These are phyloP conservation scores for Brachionus sp. DNA, from an alignment of 1,140 invertebrate genomes.

Conservation along the genomic window DNA sequence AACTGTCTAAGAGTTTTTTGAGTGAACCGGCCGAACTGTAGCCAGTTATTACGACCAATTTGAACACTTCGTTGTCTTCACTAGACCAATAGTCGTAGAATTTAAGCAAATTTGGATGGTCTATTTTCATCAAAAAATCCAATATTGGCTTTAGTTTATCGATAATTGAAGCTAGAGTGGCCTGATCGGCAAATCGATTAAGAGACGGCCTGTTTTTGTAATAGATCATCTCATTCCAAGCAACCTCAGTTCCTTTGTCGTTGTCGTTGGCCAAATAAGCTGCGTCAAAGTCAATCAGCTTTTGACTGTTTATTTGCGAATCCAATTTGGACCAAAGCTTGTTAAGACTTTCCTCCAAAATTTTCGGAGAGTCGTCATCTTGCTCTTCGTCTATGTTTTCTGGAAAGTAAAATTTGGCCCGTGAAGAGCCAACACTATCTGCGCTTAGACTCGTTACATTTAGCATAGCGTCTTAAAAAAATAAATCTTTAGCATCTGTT, in stretches of 20 bases:
- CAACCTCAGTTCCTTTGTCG: slow-evolving; percentile 27
- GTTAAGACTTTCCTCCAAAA: slow-evolving; percentile 26
- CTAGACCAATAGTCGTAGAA: slow-evolving; percentile 32
- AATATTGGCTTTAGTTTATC: slow-evolving; percentile 22
- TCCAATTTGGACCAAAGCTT: slow-evolving; percentile 24
- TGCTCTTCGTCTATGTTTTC: not conserved
- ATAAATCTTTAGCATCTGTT: too few species aligned
- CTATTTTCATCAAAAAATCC: slow-evolving; percentile 23
- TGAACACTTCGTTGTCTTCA: not conserved
- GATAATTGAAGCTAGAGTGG: not conserved
- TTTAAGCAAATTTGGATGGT: slow-evolving; percentile 35
- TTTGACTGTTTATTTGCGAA: not conserved
- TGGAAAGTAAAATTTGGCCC: not conserved
- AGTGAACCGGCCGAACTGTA: slow-evolving; percentile 33
- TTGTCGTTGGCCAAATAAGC: slow-evolving; percentile 27
- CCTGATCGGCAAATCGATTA: slow-evolving; percentile 12
- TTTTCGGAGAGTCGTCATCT: not conserved
- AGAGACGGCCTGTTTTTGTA: not conserved
- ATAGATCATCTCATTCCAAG: slow-evolving; percentile 41
- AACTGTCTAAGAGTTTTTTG: slow-evolving; percentile 19
- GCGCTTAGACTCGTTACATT: not conserved
- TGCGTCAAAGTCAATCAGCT: slow-evolving; percentile 34
- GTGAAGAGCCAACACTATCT: not conserved
- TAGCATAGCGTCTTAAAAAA: not conserved
- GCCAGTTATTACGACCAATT: slow-evolving; percentile 25